A percentile compares a stretch with the other conserved stretches of the same genome.
phyloP scores from a whole-genome alignment of 2,888 invertebrate species.

The Ectemnius cavifrons region DNA sequence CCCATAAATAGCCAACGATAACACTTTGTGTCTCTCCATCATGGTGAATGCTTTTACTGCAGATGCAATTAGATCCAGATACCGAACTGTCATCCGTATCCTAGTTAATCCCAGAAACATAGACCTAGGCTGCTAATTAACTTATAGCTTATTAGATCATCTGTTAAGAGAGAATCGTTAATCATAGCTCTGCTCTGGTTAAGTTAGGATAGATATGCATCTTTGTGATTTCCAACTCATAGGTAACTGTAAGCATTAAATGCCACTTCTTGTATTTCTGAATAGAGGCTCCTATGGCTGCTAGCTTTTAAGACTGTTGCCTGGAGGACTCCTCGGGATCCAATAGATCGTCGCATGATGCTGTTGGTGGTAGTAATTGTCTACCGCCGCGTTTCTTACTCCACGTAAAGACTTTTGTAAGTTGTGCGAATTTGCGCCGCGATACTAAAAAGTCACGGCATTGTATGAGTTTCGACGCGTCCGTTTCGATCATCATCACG shows the following conservation, averaged over 20 bases:
- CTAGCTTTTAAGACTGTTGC: conserved; percentile 63
- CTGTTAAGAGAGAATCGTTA: conserved; percentile 17
- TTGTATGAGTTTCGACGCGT: neutral
- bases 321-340: conserved; percentile 75
- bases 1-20: too few species aligned
- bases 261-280: conserved; percentile 26
- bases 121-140: conserved; percentile 35
- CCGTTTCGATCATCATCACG: neutral
- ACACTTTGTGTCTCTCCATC: too few species aligned
- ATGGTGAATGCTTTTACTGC: neutral
- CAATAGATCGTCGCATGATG: conserved; percentile 75
- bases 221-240: conserved; percentile 33
- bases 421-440: conserved; percentile 88
- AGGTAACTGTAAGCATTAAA: conserved; percentile 38
- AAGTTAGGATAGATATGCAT: conserved; percentile 53
- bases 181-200: conserved; percentile 21
- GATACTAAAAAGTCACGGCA: conserved; percentile 80
- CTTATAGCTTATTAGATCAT: conserved; percentile 27
- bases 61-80: conserved; percentile 22
- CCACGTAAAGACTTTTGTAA: conserved; percentile 87
- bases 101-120: conserved; percentile 14
- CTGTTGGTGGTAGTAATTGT: conserved; percentile 75
- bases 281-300: conserved; percentile 12
- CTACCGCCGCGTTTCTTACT: conserved; percentile 75
- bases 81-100: conserved; percentile 13